Conservation (phyloP, 92 coral and sea anemone species). For the Paragorgia papillata region DNA sequence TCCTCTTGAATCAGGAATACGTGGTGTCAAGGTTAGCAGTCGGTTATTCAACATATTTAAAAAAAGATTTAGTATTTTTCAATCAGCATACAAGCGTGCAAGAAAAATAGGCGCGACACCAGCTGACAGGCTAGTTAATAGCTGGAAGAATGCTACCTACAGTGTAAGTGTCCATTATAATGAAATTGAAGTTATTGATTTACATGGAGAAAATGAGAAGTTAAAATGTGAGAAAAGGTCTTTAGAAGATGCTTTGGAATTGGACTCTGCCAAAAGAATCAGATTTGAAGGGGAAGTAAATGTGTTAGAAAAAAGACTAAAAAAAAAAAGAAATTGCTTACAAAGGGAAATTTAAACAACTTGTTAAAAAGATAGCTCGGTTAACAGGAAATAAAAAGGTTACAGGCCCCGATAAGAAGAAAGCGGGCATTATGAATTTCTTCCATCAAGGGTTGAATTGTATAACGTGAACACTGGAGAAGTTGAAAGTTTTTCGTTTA, state of each 20-base stretch:
- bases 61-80: slow-evolving; percentile 25
- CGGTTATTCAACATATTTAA: slow-evolving; percentile 30
- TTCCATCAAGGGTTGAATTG: not conserved
- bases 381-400: slow-evolving; percentile 10
- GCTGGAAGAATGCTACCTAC: slow-evolving; percentile 50
- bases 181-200: slow-evolving; percentile 22
- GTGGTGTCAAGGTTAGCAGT: slow-evolving; percentile 39
- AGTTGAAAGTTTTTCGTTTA: not conserved
- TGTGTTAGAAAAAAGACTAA: slow-evolving; percentile 2
- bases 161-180: slow-evolving; percentile 13
- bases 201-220: not conserved
- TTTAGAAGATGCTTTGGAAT: not conserved
- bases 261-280: not conserved
- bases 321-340: slow-evolving; percentile 27
- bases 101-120: slow-evolving; percentile 42
- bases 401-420: slow-evolving; percentile 8
- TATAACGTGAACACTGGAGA: slow-evolving; percentile 1
- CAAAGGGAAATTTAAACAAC: slow-evolving; percentile 38
- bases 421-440: not conserved
- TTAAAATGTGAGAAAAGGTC: slow-evolving; percentile 13
- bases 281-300: slow-evolving; percentile 31
- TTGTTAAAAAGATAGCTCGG: slow-evolving; percentile 40
- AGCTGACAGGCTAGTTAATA: slow-evolving; percentile 34
- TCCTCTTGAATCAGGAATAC: slow-evolving; percentile 48
- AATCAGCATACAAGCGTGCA: slow-evolving; percentile 37